A percentile compares a stretch with the other conserved stretches of the same genome.
phyloP scores from a whole-genome alignment of 2,113 vertebrate genomes.

The Rhabdomys dilectus region DNA sequence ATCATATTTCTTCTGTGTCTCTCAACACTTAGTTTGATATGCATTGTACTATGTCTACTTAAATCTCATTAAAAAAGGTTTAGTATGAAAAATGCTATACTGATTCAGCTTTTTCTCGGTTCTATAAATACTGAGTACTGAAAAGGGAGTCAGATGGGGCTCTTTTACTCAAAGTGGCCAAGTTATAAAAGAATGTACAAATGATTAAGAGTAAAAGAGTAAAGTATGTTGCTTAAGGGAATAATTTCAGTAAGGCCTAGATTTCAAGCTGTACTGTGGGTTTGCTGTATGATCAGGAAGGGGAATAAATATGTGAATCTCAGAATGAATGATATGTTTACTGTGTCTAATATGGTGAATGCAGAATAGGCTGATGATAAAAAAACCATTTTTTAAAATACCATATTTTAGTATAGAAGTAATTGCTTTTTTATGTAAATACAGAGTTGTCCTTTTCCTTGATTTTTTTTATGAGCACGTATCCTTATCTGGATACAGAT shows the following conservation, averaged over 20 bases:
- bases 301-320: background rate
- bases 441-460: background rate
- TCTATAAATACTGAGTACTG: background rate
- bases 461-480: no score
- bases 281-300: background rate
- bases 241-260: background rate
- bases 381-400: background rate
- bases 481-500: rapidly evolving
- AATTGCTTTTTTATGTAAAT: background rate
- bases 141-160: background rate
- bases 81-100: background rate
- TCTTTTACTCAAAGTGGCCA: background rate
- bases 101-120: background rate
- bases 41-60: background rate
- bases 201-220: background rate
- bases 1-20: background rate
- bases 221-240: background rate
- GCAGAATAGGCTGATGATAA: background rate
- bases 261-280: background rate
- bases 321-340: background rate
- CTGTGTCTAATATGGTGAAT: background rate
- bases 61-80: background rate
- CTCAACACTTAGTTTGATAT: background rate
- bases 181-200: background rate
- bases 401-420: background rate